Evolutionary conservation across 1,140 invertebrate genomes (phyloP).

Genomic region (Nomia melanderi): DNA sequence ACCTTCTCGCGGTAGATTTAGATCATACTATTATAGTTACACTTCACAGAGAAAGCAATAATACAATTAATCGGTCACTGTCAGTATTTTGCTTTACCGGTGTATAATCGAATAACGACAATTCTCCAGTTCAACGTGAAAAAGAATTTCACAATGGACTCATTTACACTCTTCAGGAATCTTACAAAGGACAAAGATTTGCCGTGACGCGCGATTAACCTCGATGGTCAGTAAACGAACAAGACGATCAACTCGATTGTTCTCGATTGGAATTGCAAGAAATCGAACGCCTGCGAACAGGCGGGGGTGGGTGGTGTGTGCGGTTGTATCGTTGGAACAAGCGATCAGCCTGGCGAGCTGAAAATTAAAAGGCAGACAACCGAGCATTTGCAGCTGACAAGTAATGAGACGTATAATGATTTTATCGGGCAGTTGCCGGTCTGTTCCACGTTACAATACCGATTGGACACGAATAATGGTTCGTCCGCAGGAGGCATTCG

Average conservation of each 20-base stretch:
- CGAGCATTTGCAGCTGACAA: slow-evolving; percentile 71
- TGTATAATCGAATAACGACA: background rate
- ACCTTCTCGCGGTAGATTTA: too few relatives aligned
- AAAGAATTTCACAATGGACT: background rate
- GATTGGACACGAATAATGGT: slow-evolving; percentile 74
- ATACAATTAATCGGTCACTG: too few relatives aligned
- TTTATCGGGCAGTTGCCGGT: slow-evolving; percentile 72
- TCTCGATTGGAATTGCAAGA: slow-evolving; percentile 9
- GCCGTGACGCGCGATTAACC: background rate
- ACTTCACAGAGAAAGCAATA: too few relatives aligned
- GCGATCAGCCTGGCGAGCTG: slow-evolving; percentile 55
- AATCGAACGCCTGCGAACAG: background rate
- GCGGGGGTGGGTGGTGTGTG: background rate
- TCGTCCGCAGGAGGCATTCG: slow-evolving; percentile 69
- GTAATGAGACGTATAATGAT: slow-evolving; percentile 77
- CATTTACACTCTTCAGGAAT: slow-evolving; percentile 1
- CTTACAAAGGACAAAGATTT: background rate
- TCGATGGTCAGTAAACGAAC: background rate
- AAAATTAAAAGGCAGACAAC: slow-evolving; percentile 72
- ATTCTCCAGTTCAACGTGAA: background rate
- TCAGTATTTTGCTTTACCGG: background rate
- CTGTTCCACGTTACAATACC: slow-evolving; percentile 71
- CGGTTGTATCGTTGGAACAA: slow-evolving; percentile 25
- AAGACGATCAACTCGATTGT: background rate
- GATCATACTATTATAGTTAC: too few relatives aligned